Percentiles rank a stretch among this genome's conserved stretches.
These are phyloP conservation scores for Zoanthus sociatus DNA, from an alignment of 92 coral and sea anemone genomes.

Conservation along the genomic window DNA sequence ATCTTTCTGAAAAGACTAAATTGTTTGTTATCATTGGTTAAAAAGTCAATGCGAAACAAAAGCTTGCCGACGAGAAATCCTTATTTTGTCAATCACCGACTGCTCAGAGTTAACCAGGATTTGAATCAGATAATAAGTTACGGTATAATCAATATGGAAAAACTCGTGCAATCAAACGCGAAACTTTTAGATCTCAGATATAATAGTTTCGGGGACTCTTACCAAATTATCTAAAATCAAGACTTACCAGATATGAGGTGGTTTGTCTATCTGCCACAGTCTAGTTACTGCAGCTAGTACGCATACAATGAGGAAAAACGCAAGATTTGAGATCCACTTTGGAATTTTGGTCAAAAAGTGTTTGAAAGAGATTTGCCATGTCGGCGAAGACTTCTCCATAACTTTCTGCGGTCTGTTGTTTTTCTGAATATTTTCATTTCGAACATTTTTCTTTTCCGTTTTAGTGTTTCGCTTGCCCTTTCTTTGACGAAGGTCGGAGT, in stretches of 20 bases:
- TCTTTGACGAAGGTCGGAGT: slow-evolving; percentile 61
- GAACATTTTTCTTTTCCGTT: slow-evolving; percentile 30
- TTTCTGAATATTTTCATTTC: slow-evolving; percentile 34
- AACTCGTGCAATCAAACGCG: background rate
- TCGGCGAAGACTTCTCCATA: background rate
- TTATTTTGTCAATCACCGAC: too few relatives aligned
- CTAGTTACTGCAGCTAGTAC: slow-evolving; percentile 36
- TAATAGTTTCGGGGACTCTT: background rate
- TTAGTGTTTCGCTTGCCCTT: slow-evolving; percentile 43
- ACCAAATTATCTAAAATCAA: background rate
- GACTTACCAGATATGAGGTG: slow-evolving; percentile 45
- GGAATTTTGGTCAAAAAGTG: background rate
- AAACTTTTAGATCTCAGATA: background rate
- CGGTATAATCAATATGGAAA: background rate
- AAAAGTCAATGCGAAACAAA: too few relatives aligned
- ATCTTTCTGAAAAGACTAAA: too few relatives aligned
- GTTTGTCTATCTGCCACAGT: slow-evolving; percentile 15
- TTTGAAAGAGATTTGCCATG: background rate
- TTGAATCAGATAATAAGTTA: too few relatives aligned
- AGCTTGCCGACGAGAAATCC: too few relatives aligned
- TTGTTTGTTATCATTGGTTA: too few relatives aligned
- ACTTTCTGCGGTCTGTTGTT: slow-evolving; percentile 26
- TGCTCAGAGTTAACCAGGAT: too few relatives aligned
- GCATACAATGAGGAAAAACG: slow-evolving; percentile 34
- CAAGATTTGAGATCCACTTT: slow-evolving; percentile 16